Percentiles rank a stretch among this genome's conserved stretches.
These are phyloP conservation scores for Cosmia pyralina DNA, from an alignment of 2,888 invertebrate genomes.

Conservation along the genomic window DNA sequence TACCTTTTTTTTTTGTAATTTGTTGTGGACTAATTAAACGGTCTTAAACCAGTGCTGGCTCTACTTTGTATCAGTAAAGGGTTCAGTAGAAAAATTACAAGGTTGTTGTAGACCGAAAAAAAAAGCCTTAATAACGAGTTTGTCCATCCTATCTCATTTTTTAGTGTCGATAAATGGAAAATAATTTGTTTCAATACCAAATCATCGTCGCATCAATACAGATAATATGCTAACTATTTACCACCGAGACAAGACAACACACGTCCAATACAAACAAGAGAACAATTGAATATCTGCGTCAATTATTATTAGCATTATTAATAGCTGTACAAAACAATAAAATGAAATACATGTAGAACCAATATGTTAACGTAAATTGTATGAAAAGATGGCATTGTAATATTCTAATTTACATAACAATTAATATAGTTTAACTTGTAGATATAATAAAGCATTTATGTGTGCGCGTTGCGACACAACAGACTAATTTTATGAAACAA, in stretches of 20 bases:
- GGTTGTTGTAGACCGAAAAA: no score
- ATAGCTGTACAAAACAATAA: slow-evolving; percentile 66
- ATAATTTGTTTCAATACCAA: slow-evolving; percentile 4
- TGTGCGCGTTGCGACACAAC: slow-evolving; percentile 74
- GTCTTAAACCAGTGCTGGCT: no score
- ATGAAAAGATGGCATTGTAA: slow-evolving; percentile 67
- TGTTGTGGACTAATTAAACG: no score
- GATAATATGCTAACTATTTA: slow-evolving; percentile 10
- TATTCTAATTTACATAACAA: slow-evolving; percentile 74
- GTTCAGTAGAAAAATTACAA: no score
- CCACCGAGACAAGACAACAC: slow-evolving; percentile 35
- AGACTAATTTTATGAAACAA: slow-evolving; percentile 76
- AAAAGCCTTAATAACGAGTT: no score
- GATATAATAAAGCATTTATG: slow-evolving; percentile 67
- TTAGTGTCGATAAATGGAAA: neutral
- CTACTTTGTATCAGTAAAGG: no score
- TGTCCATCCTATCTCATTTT: neutral
- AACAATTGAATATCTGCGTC: slow-evolving; percentile 67
- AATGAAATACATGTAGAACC: slow-evolving; percentile 72
- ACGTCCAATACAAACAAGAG: slow-evolving; percentile 42
- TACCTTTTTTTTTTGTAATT: no score
- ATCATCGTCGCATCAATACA: slow-evolving; percentile 6
- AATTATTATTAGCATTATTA: slow-evolving; percentile 76
- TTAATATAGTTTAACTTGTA: slow-evolving; percentile 67
- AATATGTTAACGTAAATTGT: slow-evolving; percentile 70